A percentile compares a stretch with the other conserved stretches of the same genome.
phyloP scores from a whole-genome alignment of 53 echinoderm and acorn worm species.

The Echinometra lucunter region DNA sequence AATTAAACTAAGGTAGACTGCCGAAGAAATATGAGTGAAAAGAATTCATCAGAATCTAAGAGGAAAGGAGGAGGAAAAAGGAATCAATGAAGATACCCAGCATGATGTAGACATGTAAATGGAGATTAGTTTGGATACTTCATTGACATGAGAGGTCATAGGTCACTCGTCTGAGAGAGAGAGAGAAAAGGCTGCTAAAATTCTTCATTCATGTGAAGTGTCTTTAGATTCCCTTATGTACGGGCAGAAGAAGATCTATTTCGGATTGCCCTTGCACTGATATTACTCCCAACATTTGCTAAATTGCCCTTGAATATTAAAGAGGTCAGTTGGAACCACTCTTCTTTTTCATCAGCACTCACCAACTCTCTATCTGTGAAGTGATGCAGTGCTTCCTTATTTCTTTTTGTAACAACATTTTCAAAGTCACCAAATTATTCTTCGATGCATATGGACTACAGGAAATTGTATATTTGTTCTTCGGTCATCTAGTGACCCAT shows the following conservation, averaged over 20 bases:
- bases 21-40: too few relatives aligned
- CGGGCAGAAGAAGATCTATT: background rate
- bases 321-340: background rate
- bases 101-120: background rate
- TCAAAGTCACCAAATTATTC: background rate
- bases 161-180: background rate
- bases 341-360: background rate
- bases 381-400: background rate
- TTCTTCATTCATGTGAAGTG: background rate
- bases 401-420: background rate
- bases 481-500: background rate
- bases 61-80: background rate
- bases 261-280: background rate
- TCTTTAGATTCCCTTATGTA: background rate
- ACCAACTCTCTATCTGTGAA: background rate
- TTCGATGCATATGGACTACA: background rate
- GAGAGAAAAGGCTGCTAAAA: background rate
- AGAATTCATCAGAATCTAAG: too few relatives aligned
- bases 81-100: background rate
- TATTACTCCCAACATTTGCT: background rate
- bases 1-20: background rate
- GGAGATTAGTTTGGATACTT: background rate
- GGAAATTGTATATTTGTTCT: slow-evolving; percentile 4
- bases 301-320: slow-evolving; percentile 3
- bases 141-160: background rate